A percentile compares a stretch with the other conserved stretches of the same genome.
Conservation (phyloP, 2,888 invertebrate species). For the Leptodirus hochenwartii region DNA sequence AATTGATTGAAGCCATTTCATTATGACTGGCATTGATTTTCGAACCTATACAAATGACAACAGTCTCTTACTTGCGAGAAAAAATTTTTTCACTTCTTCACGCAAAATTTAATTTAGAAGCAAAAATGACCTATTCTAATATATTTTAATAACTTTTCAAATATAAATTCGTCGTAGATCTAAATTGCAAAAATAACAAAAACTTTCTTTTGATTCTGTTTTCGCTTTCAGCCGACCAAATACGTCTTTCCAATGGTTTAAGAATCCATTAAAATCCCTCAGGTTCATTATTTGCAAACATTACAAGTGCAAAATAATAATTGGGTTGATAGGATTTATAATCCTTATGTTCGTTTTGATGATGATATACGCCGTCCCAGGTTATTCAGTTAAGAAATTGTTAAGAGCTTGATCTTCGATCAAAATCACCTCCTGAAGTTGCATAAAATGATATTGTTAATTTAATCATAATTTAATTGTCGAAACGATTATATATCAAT, state of each 20-base stretch:
- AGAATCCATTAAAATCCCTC: constrained; percentile 33
- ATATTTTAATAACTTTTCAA: no score
- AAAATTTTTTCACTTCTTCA: no score
- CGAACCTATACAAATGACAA: no score
- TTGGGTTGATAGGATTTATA: constrained; percentile 19
- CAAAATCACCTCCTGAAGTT: no score
- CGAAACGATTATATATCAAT: constrained; percentile 5
- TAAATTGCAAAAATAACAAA: no score
- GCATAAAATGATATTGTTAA: constrained; percentile 11
- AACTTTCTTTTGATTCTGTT: no score
- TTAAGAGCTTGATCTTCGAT: constrained; percentile 22
- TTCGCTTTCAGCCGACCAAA: constrained; percentile 41
- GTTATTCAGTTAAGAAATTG: constrained; percentile 29
- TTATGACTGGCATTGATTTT: no score
- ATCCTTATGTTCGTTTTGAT: constrained; percentile 22
- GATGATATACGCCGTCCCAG: constrained; percentile 31
- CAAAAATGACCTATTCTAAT: no score
- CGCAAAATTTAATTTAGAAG: no score
- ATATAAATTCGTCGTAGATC: no score
- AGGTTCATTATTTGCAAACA: constrained; percentile 23
- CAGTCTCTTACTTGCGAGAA: no score
- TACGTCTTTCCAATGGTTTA: constrained; percentile 39
- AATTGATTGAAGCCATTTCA: no score
- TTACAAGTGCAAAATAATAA: constrained; percentile 27
- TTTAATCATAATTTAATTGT: constrained; percentile 5